phyloP scores from a whole-genome alignment of 1,140 invertebrate species.

The Nephotettix cincticeps region DNA sequence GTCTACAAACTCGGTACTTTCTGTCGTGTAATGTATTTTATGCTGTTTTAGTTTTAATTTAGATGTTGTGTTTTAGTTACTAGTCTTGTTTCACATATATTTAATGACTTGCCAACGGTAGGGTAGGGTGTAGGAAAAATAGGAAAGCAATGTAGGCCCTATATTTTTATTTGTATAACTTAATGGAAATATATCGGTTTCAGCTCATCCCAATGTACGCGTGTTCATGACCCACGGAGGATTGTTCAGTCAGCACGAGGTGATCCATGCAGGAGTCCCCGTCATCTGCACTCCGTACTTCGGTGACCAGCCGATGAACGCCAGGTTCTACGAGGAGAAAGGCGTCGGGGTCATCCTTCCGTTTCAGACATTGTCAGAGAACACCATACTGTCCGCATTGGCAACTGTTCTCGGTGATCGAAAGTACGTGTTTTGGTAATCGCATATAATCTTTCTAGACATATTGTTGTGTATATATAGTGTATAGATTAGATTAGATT shows the following conservation, averaged over 20 bases:
- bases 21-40: no score
- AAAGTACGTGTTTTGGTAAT: background rate
- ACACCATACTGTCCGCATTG: background rate
- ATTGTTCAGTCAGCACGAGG: constrained; percentile 51
- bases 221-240: constrained; percentile 55
- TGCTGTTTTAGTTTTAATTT: no score
- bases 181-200: constrained; percentile 30
- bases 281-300: constrained; percentile 52
- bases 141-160: no score
- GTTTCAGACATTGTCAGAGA: background rate
- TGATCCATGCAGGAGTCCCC: constrained; percentile 53
- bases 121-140: no score
- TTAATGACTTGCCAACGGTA: no score
- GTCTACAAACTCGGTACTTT: no score
- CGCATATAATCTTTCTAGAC: no score
- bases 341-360: constrained; percentile 43
- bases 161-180: no score
- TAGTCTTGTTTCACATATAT: no score
- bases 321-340: constrained; percentile 46
- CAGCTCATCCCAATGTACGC: constrained; percentile 49
- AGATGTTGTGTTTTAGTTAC: no score
- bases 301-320: constrained; percentile 49
- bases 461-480: no score
- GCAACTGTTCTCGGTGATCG: background rate
- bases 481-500: no score